Percentiles rank a stretch among this genome's conserved stretches.
Evolutionary conservation across 2,113 vertebrate species (phyloP).

Genomic region (Oryzias celebensis): DNA sequence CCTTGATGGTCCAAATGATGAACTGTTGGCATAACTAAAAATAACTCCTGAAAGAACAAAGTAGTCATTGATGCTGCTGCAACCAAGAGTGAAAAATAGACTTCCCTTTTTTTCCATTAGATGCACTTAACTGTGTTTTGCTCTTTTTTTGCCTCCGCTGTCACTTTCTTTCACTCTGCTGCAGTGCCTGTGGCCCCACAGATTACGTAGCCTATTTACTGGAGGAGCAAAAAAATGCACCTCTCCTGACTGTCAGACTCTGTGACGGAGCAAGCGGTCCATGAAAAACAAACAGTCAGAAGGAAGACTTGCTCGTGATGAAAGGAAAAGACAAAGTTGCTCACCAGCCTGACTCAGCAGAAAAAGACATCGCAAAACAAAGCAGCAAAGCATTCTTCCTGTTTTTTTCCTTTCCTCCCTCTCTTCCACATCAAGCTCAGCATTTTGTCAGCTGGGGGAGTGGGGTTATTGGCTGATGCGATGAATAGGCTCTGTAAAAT

Average conservation of each 20-base stretch:
- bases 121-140: conserved; percentile 41
- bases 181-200: conserved; percentile 38
- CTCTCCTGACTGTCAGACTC: conserved; percentile 26
- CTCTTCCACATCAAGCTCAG: conserved; percentile 37
- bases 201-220: conserved; percentile 52
- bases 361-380: conserved; percentile 52
- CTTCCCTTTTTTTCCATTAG: conserved; percentile 21
- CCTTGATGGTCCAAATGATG: not conserved
- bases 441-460: conserved; percentile 37
- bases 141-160: conserved; percentile 41
- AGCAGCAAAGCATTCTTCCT: conserved; percentile 46
- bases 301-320: conserved; percentile 19
- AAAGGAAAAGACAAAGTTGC: conserved; percentile 31
- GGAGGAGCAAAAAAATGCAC: conserved; percentile 18
- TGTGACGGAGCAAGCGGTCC: conserved; percentile 27
- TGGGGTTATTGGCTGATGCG: conserved; percentile 55
- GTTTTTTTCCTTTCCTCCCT: conserved; percentile 21
- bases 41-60: not conserved
- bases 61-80: conserved; percentile 3
- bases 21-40: not conserved
- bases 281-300: conserved; percentile 14
- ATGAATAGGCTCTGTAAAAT: conserved; percentile 74
- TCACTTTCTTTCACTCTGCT: conserved; percentile 47
- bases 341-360: conserved; percentile 40
- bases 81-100: conserved; percentile 18